Percentiles rank a stretch among this genome's conserved stretches.
phyloP scores from a whole-genome alignment of 2,888 invertebrate species.

The Lasioglossum calceatum region DNA sequence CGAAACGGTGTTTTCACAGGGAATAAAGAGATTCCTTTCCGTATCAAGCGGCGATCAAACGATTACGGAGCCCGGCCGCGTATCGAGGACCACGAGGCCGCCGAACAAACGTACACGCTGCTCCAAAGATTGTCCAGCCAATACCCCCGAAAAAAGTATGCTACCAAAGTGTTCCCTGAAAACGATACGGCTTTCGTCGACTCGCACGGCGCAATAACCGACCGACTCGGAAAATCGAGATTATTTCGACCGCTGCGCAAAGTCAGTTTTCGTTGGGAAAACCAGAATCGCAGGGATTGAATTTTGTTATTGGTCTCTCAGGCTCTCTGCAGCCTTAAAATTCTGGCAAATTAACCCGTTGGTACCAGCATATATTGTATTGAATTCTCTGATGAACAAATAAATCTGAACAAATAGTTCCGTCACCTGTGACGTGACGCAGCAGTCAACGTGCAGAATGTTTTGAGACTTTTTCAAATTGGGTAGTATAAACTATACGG shows the following conservation, averaged over 20 bases:
- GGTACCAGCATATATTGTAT: background rate
- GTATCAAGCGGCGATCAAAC: conserved; percentile 55
- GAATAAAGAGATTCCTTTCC: conserved; percentile 58
- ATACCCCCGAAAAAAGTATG: background rate
- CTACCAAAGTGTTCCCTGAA: background rate
- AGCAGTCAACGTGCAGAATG: too few relatives aligned
- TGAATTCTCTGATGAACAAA: background rate
- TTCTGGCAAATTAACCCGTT: background rate
- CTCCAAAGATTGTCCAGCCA: conserved; percentile 27
- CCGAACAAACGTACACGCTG: conserved; percentile 24
- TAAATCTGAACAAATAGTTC: background rate
- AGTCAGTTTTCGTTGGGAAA: background rate
- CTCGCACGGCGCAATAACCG: background rate
- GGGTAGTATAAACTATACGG: too few relatives aligned
- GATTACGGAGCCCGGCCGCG: conserved; percentile 14
- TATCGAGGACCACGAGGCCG: conserved; percentile 8
- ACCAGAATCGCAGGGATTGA: background rate
- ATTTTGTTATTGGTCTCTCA: background rate
- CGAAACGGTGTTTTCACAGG: conserved; percentile 53
- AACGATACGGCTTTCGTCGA: background rate
- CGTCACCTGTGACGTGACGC: too few relatives aligned
- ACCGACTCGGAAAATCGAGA: background rate
- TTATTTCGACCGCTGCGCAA: background rate
- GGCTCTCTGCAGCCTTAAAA: background rate
- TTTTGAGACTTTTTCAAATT: background rate